Conservation (phyloP, 1,140 invertebrate genomes). For the Hirudo medicinalis region DNA sequence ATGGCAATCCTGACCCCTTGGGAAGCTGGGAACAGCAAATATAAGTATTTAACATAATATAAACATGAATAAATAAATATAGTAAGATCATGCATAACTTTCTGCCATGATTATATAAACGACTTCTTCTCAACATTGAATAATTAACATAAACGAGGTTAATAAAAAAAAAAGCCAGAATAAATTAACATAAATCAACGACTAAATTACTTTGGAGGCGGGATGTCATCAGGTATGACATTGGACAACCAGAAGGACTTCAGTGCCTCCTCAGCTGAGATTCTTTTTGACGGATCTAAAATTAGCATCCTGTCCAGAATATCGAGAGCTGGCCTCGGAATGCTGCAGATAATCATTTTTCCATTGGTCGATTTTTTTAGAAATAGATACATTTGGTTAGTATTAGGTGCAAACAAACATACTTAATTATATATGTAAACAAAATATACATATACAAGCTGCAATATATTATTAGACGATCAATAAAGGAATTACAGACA, state of each 20-base stretch:
- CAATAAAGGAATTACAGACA: too few relatives aligned
- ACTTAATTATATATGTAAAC: background rate
- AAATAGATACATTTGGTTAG: background rate
- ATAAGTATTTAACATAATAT: too few relatives aligned
- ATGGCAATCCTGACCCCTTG: conserved; percentile 95
- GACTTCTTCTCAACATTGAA: too few relatives aligned
- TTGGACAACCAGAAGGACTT: conserved; percentile 85
- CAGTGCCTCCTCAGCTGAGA: conserved; percentile 84
- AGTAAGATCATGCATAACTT: too few relatives aligned
- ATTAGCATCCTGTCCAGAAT: conserved; percentile 91
- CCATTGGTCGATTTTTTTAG: too few relatives aligned
- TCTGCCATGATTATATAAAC: too few relatives aligned
- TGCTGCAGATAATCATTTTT: conserved; percentile 39
- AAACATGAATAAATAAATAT: too few relatives aligned
- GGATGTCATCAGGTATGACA: conserved; percentile 63
- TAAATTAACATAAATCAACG: background rate
- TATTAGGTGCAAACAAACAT: background rate
- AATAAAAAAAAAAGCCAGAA: background rate
- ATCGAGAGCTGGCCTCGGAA: conserved; percentile 76
- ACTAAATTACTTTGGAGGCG: conserved; percentile 51
- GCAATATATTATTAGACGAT: too few relatives aligned
- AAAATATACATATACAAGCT: background rate
- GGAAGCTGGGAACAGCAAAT: conserved; percentile 56
- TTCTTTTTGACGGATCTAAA: conserved; percentile 79
- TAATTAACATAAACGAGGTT: too few relatives aligned